Conservation (phyloP, 2,888 invertebrate genomes). For the Drosophila nigritarsus region DNA sequence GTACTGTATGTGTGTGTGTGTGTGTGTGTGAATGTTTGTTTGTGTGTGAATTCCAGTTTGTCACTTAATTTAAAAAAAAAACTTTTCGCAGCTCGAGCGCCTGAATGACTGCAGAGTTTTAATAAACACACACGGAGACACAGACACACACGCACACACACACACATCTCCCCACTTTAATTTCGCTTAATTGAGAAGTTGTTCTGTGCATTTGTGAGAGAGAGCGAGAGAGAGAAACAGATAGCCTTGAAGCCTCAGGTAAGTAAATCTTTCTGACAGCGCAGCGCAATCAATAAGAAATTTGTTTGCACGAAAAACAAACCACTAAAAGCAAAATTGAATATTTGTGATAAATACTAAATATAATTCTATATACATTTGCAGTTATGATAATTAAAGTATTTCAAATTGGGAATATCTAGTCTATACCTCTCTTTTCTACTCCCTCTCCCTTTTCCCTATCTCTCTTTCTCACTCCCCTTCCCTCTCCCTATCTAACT, state of each 20-base stretch:
- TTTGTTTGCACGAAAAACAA: constrained; percentile 42
- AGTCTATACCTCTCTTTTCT: background rate
- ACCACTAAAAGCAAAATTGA: background rate
- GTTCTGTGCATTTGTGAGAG: constrained; percentile 25
- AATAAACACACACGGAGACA: background rate
- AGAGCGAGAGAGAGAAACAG: background rate
- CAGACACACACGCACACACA: background rate
- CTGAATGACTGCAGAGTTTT: constrained; percentile 50
- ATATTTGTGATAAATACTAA: too few relatives aligned
- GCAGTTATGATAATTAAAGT: background rate
- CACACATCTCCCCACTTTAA: constrained; percentile 27
- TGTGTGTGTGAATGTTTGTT: constrained; percentile 31
- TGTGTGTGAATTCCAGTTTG: constrained; percentile 50
- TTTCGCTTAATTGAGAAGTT: constrained; percentile 76
- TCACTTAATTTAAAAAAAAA: constrained; percentile 74
- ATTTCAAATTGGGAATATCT: background rate
- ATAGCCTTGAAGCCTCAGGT: constrained; percentile 9
- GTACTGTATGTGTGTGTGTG: constrained; percentile 32
- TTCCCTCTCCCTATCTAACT: background rate
- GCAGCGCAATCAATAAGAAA: constrained; percentile 57
- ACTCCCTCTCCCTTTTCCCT: background rate
- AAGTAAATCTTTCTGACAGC: constrained; percentile 25
- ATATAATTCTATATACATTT: background rate
- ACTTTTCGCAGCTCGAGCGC: constrained; percentile 66
- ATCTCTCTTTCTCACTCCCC: background rate